A percentile compares a stretch with the other conserved stretches of the same genome.
These are phyloP conservation scores for Seriola aureovittata DNA, from an alignment of 2,113 vertebrate genomes.

Conservation along the genomic window DNA sequence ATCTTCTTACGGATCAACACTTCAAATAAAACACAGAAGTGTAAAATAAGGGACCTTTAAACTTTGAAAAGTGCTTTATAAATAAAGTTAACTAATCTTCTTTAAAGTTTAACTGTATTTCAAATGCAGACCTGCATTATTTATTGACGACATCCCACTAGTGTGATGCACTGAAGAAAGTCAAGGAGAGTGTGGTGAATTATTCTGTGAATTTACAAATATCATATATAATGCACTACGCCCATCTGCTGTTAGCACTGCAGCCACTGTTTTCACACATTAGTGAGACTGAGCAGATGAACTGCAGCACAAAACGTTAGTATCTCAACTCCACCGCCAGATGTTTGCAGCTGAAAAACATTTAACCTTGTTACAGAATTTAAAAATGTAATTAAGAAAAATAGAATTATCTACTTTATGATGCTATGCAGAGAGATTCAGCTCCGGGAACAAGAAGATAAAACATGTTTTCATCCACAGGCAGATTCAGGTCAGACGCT, in stretches of 20 bases:
- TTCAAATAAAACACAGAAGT: too few species aligned
- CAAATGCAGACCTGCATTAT: background rate
- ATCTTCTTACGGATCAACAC: too few species aligned
- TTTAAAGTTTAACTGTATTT: background rate
- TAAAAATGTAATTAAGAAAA: background rate
- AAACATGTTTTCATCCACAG: background rate
- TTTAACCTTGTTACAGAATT: background rate
- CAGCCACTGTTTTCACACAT: slow-evolving; percentile 17
- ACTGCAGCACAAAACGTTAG: background rate
- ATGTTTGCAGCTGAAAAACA: slow-evolving; percentile 27
- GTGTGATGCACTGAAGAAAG: background rate
- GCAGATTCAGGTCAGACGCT: slow-evolving; percentile 25
- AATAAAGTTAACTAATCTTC: background rate
- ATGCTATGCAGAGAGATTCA: background rate
- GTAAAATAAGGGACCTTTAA: too few species aligned
- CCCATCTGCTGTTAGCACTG: slow-evolving; percentile 27
- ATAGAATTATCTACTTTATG: background rate
- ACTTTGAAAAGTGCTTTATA: background rate
- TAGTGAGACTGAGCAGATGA: background rate
- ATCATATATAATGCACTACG: slow-evolving; percentile 35
- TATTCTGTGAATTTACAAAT: slow-evolving; percentile 30
- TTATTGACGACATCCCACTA: slow-evolving; percentile 4
- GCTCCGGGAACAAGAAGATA: background rate
- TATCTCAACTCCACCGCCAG: background rate
- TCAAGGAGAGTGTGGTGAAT: background rate